These are phyloP conservation scores for Cerastis rubricosa DNA, from an alignment of 2,888 invertebrate species.

Conservation along the genomic window DNA sequence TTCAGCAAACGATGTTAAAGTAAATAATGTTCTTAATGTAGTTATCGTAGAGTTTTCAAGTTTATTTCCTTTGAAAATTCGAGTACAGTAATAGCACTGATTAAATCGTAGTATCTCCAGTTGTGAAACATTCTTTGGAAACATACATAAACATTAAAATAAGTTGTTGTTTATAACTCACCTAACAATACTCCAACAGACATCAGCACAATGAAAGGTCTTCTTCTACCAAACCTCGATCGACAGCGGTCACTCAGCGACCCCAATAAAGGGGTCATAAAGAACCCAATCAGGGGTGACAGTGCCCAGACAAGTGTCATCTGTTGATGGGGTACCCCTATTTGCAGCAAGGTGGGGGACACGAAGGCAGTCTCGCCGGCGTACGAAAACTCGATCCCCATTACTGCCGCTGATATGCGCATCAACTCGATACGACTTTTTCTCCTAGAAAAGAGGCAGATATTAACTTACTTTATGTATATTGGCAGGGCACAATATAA, in stretches of 20 bases:
- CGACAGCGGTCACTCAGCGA: conserved; percentile 97
- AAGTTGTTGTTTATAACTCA: conserved; percentile 77
- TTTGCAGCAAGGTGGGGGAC: conserved; percentile 97
- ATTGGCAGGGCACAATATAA: not conserved
- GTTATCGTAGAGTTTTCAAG: not conserved
- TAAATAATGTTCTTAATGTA: conserved; percentile 20
- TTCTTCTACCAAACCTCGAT: conserved; percentile 94
- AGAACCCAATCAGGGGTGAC: conserved; percentile 98
- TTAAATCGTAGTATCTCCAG: not conserved
- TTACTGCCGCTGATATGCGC: conserved; percentile 97
- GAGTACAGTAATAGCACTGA: not conserved
- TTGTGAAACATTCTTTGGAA: not conserved
- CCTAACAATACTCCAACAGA: conserved; percentile 97
- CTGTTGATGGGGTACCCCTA: conserved; percentile 97
- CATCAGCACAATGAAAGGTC: conserved; percentile 97
- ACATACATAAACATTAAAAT: not conserved
- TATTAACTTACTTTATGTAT: conserved; percentile 1
- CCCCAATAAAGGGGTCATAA: conserved; percentile 97
- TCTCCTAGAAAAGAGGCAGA: conserved; percentile 86
- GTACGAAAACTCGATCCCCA: conserved; percentile 99
- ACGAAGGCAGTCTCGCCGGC: conserved; percentile 99
- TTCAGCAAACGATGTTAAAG: conserved; percentile 26
- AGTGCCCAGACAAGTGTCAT: conserved; percentile 99
- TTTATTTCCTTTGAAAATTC: conserved; percentile 1
- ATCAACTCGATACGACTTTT: conserved; percentile 96